phyloP scores from a whole-genome alignment of 2,888 invertebrate genomes.

The Germaria angustata region DNA sequence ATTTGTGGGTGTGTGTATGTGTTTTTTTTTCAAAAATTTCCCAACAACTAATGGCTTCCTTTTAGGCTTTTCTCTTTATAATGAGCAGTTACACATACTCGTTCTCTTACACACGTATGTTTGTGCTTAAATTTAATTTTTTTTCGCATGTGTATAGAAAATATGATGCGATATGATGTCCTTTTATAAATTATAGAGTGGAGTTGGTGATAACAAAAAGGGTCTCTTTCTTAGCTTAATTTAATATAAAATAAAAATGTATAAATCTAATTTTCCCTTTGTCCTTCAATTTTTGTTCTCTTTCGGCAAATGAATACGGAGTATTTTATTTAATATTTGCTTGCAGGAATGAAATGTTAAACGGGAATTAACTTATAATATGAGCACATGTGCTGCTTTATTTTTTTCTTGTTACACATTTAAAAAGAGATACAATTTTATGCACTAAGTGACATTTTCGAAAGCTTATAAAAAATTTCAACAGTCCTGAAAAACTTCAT shows the following conservation, averaged over 20 bases:
- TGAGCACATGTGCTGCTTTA: not conserved
- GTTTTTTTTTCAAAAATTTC: not conserved
- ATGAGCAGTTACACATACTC: slow-evolving; percentile 48
- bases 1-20: slow-evolving; percentile 19
- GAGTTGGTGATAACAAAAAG: slow-evolving; percentile 56
- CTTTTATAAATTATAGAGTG: slow-evolving; percentile 63
- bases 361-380: slow-evolving; percentile 1
- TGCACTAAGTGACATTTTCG: no score
- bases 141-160: not conserved
- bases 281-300: slow-evolving; percentile 28
- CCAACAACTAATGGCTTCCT: slow-evolving; percentile 48
- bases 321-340: not conserved
- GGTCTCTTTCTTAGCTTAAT: slow-evolving; percentile 52
- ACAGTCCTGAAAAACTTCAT: no score
- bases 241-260: slow-evolving; percentile 41
- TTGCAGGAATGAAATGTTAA: not conserved
- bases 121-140: not conserved
- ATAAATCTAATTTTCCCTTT: slow-evolving; percentile 61
- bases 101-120: not conserved
- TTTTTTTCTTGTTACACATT: no score
- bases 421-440: no score
- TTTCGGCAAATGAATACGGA: not conserved
- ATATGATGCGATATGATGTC: slow-evolving; percentile 20
- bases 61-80: slow-evolving; percentile 59
- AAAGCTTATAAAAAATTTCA: no score